Percentiles rank a stretch among this genome's conserved stretches.
These are phyloP conservation scores for Mormyrus lacerda DNA, from an alignment of 2,113 vertebrate genomes.

Conservation along the genomic window DNA sequence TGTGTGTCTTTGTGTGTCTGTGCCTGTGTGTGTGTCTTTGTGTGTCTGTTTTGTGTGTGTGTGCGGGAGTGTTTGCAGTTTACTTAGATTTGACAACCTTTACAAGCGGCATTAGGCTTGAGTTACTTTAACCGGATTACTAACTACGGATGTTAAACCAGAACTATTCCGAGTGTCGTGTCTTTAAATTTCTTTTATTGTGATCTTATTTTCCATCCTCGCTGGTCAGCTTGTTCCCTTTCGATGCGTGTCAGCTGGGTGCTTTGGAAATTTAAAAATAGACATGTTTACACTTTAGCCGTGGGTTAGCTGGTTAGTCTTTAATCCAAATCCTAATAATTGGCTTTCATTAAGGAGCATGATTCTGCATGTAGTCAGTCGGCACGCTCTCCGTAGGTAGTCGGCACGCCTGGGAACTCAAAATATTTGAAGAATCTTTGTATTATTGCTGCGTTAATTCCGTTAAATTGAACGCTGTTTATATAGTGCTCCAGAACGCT, in stretches of 20 bases:
- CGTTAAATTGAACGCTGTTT: constrained; percentile 1
- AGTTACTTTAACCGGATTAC: neutral
- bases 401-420: neutral
- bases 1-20: too few relatives aligned
- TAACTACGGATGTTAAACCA: neutral
- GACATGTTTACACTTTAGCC: neutral
- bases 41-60: neutral
- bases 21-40: neutral
- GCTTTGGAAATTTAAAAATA: neutral
- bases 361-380: neutral
- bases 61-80: neutral
- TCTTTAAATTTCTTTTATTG: neutral
- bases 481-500: neutral
- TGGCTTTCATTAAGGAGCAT: neutral
- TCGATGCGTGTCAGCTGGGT: neutral
- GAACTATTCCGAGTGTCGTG: neutral
- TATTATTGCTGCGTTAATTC: neutral
- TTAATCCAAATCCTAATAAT: neutral
- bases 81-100: neutral
- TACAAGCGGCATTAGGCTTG: neutral
- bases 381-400: neutral
- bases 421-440: constrained; percentile 2
- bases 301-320: neutral
- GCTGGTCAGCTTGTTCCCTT: neutral
- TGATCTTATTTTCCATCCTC: neutral